Percentiles rank a stretch among this genome's conserved stretches.
Conservation (phyloP, 2,113 vertebrate species). For the Chloropsis hardwickii region DNA sequence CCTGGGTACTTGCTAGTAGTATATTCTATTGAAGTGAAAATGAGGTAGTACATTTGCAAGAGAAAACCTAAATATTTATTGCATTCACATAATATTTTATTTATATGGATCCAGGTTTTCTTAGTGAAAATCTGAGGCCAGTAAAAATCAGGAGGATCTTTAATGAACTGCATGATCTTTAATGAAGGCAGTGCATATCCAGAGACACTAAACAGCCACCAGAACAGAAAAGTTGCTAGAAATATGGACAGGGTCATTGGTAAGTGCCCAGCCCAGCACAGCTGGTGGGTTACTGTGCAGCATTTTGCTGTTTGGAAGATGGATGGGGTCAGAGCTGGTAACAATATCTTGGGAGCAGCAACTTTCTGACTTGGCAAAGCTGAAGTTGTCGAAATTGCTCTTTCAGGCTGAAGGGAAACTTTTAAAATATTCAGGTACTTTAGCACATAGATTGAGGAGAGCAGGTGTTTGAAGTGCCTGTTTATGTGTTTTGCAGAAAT, state of each 20-base stretch:
- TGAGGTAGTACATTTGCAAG: neutral
- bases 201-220: neutral
- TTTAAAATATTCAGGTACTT: neutral
- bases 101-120: neutral
- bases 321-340: neutral
- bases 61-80: slow-evolving; percentile 6
- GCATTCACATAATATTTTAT: neutral
- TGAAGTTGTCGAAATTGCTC: neutral
- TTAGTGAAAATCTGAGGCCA: neutral
- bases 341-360: neutral
- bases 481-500: neutral
- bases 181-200: neutral
- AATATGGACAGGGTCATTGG: neutral
- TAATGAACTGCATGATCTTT: neutral
- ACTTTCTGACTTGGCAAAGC: neutral
- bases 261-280: neutral
- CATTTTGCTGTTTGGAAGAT: neutral
- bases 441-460: neutral
- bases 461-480: neutral
- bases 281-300: neutral
- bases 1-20: neutral
- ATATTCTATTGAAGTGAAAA: neutral
- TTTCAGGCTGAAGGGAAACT: neutral
- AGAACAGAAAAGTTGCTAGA: neutral
- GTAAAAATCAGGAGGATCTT: neutral